These are phyloP conservation scores for Pogonocherus hispidulus DNA, from an alignment of 2,888 invertebrate genomes.

Conservation along the genomic window DNA sequence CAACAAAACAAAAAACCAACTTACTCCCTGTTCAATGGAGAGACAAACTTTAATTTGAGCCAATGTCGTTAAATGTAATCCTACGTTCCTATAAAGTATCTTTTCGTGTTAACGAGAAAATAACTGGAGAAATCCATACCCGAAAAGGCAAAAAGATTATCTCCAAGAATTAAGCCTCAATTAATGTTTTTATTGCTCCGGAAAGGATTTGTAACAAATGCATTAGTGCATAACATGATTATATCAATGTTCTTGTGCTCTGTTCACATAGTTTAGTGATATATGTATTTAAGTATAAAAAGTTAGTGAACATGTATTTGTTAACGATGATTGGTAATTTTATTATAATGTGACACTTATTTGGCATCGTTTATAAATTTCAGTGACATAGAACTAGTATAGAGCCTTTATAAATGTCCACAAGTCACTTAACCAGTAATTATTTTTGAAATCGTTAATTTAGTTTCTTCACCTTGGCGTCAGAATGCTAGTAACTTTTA, in stretches of 20 bases:
- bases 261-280: not conserved
- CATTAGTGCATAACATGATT: not conserved
- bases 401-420: no score
- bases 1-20: not conserved
- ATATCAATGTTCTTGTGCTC: not conserved
- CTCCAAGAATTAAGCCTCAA: not conserved
- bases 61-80: conserved; percentile 4
- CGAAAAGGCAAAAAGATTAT: conserved; percentile 1
- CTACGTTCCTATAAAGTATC: conserved; percentile 2
- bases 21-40: not conserved
- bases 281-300: not conserved
- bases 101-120: conserved; percentile 4
- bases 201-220: not conserved
- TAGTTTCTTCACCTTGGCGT: no score
- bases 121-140: conserved; percentile 4
- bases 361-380: no score
- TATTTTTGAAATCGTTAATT: no score
- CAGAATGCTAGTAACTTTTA: no score
- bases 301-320: not conserved
- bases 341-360: not conserved
- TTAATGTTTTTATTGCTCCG: not conserved
- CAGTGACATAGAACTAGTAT: no score
- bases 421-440: no score
- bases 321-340: not conserved
- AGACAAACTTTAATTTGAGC: conserved; percentile 5